Evolutionary conservation across 2,797 vertebrate genomes (phyloP).

Genomic region (Scleropages formosus): DNA sequence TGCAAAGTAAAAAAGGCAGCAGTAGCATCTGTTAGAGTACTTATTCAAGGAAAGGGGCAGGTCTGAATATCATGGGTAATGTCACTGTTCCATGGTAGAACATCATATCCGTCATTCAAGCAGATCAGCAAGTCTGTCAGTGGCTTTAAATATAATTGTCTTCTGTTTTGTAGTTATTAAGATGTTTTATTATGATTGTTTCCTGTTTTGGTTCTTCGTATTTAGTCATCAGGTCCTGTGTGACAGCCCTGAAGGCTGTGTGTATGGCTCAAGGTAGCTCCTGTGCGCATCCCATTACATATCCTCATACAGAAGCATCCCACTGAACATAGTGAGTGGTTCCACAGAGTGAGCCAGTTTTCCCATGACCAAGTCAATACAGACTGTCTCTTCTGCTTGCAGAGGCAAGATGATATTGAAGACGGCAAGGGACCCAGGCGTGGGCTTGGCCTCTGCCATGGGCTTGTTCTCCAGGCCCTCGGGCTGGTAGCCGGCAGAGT

Average conservation of each 20-base stretch:
- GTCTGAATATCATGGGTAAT: conserved; percentile 40
- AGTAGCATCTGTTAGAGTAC: conserved; percentile 48
- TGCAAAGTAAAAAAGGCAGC: conserved; percentile 38
- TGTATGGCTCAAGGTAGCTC: neutral
- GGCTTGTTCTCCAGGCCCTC: conserved; percentile 93
- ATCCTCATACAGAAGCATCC: conserved; percentile 78
- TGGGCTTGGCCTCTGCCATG: conserved; percentile 73
- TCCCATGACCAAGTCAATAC: conserved; percentile 89
- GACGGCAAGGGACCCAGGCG: conserved; percentile 79
- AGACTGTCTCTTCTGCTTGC: conserved; percentile 79
- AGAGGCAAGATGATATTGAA: conserved; percentile 88
- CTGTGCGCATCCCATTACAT: conserved; percentile 39
- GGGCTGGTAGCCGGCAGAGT: conserved; percentile 87
- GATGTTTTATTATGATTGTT: conserved; percentile 33
- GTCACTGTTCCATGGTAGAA: conserved; percentile 33
- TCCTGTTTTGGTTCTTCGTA: conserved; percentile 37
- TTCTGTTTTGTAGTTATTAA: conserved; percentile 7
- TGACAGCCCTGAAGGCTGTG: neutral
- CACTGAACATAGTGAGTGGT: conserved; percentile 88
- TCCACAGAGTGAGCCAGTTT: conserved; percentile 86
- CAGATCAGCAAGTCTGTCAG: conserved; percentile 42
- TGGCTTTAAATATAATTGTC: conserved; percentile 28
- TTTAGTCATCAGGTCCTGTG: neutral
- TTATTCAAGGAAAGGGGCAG: conserved; percentile 36
- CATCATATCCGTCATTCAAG: conserved; percentile 41